Evolutionary conservation across 2,113 vertebrate species (phyloP).

Genomic region (Elephantulus edwardii): DNA sequence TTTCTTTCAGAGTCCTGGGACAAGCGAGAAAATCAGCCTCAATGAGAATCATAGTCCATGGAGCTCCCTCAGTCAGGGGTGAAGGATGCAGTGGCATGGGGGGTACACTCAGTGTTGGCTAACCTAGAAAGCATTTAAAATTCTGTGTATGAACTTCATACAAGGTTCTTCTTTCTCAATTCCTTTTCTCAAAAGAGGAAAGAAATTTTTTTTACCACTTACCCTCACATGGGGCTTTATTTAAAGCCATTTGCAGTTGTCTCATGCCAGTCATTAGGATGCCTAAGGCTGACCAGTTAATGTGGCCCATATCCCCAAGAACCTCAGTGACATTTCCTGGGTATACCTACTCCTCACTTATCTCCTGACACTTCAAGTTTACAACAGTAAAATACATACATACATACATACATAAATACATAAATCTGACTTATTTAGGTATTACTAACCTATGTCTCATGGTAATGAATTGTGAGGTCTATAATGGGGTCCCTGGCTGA

Average conservation of each 20-base stretch:
- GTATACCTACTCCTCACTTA: no score
- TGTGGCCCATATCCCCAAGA: background rate
- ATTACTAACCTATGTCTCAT: no score
- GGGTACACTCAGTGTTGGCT: background rate
- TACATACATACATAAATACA: no score
- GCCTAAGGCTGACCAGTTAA: background rate
- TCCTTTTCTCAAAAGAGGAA: conserved; percentile 12
- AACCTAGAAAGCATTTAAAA: background rate
- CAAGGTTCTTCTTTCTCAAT: conserved; percentile 30
- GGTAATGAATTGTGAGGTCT: no score
- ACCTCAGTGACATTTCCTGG: background rate
- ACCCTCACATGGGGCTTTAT: background rate
- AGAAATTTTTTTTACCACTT: background rate
- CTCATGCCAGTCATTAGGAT: background rate
- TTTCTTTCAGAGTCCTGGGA: no score
- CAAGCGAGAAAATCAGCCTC: background rate
- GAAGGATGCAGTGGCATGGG: no score
- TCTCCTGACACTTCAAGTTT: no score
- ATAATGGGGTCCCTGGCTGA: no score
- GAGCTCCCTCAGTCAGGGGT: background rate
- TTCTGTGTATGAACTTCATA: background rate
- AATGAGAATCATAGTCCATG: background rate
- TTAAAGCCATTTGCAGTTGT: background rate
- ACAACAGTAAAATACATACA: no score
- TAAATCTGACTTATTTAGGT: no score